Evolutionary conservation across 2,113 vertebrate genomes (phyloP), one percentile per base, ranked within the genome.

Genomic region (Sprattus sprattus): DNA sequence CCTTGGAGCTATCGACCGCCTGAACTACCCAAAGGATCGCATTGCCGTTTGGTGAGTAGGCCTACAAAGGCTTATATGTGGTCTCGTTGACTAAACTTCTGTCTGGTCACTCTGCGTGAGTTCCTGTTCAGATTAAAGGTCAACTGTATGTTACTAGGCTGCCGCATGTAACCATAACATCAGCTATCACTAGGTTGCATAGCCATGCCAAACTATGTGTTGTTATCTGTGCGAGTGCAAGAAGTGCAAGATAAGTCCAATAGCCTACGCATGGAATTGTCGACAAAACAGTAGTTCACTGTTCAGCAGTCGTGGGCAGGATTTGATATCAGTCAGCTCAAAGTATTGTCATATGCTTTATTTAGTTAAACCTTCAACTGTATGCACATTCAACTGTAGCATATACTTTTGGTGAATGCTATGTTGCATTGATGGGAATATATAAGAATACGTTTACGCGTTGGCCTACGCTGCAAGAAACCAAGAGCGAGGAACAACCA

Each of bases 11-110:
- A 75, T 97, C 45, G 96, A 97, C 91, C 93, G 95, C 52, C 93
- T 97, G 54, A 88, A 90, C 83, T 96, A 96, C 93, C 96, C 97
- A 18, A 96, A 94, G 90, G 96, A 97, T 78, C 95, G 97, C 83
- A 92, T 94, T 22, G 96, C 96, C 2, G 91, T 97, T 8, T 97
- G 97, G 97, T 97, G 91, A 96, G 96, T 92, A 5, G 45, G 47
- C 47, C 46, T 46, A 47, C 13, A 81, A 18, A 16, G 22, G 32
- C 15, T 45, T 6, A 18, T 1, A 67, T 25, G 3, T 82, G 25
- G 22, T 54, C 16, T 5, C 6, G 25, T 67, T 28, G 20, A 8
- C 4, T 25, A 25, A n/a, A 16, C 52, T 54, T 2, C 0, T 16
- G 52, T 54, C 52, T 5, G 52, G 52, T 54, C 52, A 13, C 3